Evolutionary conservation across 2,113 vertebrate genomes (phyloP).

Genomic region (Cryptotis parvus): DNA sequence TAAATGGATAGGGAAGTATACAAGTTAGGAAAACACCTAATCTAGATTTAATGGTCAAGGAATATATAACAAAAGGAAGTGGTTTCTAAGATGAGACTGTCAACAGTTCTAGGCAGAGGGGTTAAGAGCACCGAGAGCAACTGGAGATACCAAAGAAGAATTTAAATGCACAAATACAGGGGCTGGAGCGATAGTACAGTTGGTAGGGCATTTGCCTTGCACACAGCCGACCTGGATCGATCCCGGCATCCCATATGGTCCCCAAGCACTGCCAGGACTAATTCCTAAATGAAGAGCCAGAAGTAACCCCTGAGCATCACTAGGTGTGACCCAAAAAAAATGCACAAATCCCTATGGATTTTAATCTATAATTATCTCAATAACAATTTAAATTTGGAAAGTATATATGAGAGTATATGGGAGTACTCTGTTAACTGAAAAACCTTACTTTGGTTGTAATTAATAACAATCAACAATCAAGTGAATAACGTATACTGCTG

Average conservation of each 20-base stretch:
- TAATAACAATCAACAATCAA: conserved; percentile 26
- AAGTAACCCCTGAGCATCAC: too few relatives aligned
- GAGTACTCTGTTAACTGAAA: conserved; percentile 15
- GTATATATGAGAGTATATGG: background rate
- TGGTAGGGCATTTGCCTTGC: too few relatives aligned
- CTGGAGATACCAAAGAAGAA: background rate
- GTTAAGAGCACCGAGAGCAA: background rate
- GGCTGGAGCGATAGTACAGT: too few relatives aligned
- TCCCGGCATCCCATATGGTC: too few relatives aligned
- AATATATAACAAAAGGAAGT: conserved; percentile 18
- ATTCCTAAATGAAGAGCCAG: too few relatives aligned
- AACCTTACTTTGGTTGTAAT: background rate
- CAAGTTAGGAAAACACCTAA: background rate
- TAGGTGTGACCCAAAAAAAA: too few relatives aligned
- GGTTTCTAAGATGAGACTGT: background rate
- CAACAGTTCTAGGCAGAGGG: background rate
- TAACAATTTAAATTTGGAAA: background rate
- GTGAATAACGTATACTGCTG: background rate
- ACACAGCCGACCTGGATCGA: too few relatives aligned
- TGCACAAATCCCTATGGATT: too few relatives aligned
- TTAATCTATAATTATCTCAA: conserved; percentile 43
- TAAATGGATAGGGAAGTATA: background rate
- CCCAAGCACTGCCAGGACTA: too few relatives aligned
- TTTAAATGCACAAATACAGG: background rate
- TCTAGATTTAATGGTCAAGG: conserved; percentile 35